Base-by-base conservation (phyloP, 2,888 invertebrate genomes). In the Formica aserva region DNA sequence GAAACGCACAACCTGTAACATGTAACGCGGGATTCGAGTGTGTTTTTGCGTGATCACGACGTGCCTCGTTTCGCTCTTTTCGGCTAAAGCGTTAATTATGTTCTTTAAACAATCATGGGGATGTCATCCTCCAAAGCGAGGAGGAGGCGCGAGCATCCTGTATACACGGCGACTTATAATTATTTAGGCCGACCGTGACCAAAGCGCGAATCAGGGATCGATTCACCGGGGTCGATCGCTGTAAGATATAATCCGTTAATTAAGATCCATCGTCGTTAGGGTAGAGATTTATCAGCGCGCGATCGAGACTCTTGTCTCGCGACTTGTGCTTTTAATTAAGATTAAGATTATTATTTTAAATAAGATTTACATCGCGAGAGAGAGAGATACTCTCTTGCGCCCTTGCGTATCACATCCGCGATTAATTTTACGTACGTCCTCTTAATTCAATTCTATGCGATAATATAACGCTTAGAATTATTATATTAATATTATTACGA, bases 31-130 rank as follows among this genome's bases (percentile, higher is more conserved):
- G 48, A 45, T 48, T 65, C 45, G 32, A 52, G 52, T 18, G 26
- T 38, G 18, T 52, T 65, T 65, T 52, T 48, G 32, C 48, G 52
- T 26, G 35, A 63, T 18, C 76, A 66, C 35, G 26, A 66, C 29
- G 75, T 63, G 75, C 63, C 63, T 75, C 75, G 63, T 63, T 75
- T 77, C 67, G 77, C 38, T 77, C 67, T 38, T 77, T 66, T 29
- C 77, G 38, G 29, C 26, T n/a, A 66, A 45, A 22, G n/a, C 57
- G 15, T 45, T 57, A 13, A 35, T 62, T 29, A 60, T 29, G 38
- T 38, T 60, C 26, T 60, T 41, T 26, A 38, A 38, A 72, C 48
- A 18, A 60, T 41, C 29, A 41, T 2, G 15, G 8, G 29, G 32
- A 29, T 32, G 0, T 62, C 13, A 45, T 9, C 26, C 45, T 62